Evolutionary conservation across 2,797 vertebrate species (phyloP).

Genomic region (Bucorvus abyssinicus): DNA sequence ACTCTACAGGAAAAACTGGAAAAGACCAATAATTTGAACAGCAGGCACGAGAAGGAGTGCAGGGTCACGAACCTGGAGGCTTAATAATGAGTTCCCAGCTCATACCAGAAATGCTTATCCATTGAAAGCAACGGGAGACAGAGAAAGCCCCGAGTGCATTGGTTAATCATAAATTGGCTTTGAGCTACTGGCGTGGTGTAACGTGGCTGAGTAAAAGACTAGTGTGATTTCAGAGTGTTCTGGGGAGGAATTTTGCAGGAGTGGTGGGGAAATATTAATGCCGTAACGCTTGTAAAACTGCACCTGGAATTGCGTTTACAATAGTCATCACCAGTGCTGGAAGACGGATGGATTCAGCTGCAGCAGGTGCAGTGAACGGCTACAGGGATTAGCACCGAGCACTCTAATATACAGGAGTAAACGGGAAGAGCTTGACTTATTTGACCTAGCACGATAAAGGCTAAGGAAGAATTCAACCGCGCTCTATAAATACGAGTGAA

Average conservation of each 20-base stretch:
- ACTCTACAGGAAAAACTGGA: slow-evolving; percentile 7
- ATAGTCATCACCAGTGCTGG: background rate
- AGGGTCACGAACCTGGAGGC: background rate
- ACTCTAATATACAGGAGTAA: background rate
- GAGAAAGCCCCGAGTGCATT: background rate
- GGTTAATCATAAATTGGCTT: slow-evolving; percentile 26
- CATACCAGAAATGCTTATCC: background rate
- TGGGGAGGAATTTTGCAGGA: background rate
- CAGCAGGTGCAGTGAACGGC: background rate
- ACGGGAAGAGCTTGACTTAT: background rate
- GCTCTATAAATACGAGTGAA: background rate
- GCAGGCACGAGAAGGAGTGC: background rate
- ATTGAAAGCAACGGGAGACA: background rate
- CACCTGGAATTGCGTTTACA: background rate
- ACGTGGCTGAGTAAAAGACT: background rate
- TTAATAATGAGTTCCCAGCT: slow-evolving; percentile 9
- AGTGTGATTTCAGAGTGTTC: background rate
- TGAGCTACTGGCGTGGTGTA: background rate
- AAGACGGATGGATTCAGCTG: background rate
- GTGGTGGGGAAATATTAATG: background rate
- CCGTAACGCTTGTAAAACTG: background rate
- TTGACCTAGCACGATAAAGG: background rate
- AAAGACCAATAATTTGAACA: background rate
- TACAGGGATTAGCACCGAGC: background rate
- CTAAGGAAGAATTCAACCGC: background rate